Evolutionary conservation across 2,113 vertebrate species (phyloP).

Genomic region (Spheniscus mendiculus): DNA sequence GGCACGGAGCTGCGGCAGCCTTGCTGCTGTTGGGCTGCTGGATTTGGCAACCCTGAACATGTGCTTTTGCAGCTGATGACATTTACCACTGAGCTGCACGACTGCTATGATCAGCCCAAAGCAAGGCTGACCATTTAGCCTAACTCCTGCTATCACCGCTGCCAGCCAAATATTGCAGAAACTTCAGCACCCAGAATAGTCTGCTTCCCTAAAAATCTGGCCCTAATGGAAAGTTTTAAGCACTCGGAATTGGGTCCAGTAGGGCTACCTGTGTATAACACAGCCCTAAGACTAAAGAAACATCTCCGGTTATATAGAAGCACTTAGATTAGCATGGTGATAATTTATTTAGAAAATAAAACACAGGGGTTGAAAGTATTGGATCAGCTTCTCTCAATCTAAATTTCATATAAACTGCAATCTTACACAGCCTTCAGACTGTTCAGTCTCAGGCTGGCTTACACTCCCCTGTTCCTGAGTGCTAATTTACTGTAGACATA

Average conservation of each 20-base stretch:
- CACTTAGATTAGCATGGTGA: not conserved
- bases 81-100: not conserved
- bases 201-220: not conserved
- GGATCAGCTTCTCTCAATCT: not conserved
- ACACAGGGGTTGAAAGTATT: not conserved
- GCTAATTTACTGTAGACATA: not conserved
- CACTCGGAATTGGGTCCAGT: not conserved
- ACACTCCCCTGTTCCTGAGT: not conserved
- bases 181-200: not conserved
- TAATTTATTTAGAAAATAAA: not conserved
- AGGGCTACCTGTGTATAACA: not conserved
- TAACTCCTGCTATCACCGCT: not conserved
- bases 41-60: not conserved
- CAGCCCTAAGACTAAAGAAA: not conserved
- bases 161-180: not conserved
- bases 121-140: not conserved
- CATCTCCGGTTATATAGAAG: not conserved
- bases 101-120: not conserved
- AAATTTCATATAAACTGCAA: not conserved
- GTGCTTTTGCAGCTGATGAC: not conserved
- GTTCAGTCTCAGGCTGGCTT: not conserved
- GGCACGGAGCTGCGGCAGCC: not conserved
- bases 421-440: not conserved
- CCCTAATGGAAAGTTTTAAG: not conserved
- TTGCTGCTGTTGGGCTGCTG: not conserved